These are phyloP conservation scores for Ostrea denselamellosa DNA, from an alignment of 1,140 invertebrate genomes.

Conservation along the genomic window DNA sequence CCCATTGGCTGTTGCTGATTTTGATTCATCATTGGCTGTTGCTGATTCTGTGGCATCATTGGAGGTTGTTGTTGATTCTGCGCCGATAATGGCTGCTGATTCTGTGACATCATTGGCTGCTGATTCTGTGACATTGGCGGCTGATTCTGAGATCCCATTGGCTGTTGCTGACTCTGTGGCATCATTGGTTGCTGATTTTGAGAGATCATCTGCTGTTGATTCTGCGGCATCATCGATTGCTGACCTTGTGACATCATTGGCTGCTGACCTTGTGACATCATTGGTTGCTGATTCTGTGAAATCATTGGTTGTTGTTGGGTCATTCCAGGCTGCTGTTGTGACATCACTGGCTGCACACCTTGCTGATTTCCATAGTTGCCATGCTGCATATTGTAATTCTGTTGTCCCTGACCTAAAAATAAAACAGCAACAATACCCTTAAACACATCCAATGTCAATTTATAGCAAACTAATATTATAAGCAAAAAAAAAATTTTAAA, in stretches of 20 bases:
- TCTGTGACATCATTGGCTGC: slow-evolving; percentile 52
- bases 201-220: slow-evolving; percentile 51
- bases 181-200: slow-evolving; percentile 64
- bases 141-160: slow-evolving; percentile 57
- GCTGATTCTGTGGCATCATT: slow-evolving; percentile 57
- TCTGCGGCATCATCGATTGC: slow-evolving; percentile 56
- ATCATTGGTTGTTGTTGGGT: slow-evolving; percentile 53
- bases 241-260: slow-evolving; percentile 58
- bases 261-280: slow-evolving; percentile 48
- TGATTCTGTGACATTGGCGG: slow-evolving; percentile 56
- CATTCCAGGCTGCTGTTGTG: slow-evolving; percentile 53
- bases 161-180: slow-evolving; percentile 50
- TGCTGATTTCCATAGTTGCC: slow-evolving; percentile 52
- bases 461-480: no score
- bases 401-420: slow-evolving; percentile 29
- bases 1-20: slow-evolving; percentile 59
- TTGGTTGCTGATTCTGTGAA: slow-evolving; percentile 54
- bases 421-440: background rate
- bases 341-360: slow-evolving; percentile 58
- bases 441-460: background rate
- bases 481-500: no score
- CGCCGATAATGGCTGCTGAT: slow-evolving; percentile 62
- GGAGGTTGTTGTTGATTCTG: slow-evolving; percentile 48
- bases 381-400: slow-evolving; percentile 43
- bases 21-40: slow-evolving; percentile 59